phyloP scores from a whole-genome alignment of 2,113 vertebrate species.

The Anarrhichthys ocellatus region DNA sequence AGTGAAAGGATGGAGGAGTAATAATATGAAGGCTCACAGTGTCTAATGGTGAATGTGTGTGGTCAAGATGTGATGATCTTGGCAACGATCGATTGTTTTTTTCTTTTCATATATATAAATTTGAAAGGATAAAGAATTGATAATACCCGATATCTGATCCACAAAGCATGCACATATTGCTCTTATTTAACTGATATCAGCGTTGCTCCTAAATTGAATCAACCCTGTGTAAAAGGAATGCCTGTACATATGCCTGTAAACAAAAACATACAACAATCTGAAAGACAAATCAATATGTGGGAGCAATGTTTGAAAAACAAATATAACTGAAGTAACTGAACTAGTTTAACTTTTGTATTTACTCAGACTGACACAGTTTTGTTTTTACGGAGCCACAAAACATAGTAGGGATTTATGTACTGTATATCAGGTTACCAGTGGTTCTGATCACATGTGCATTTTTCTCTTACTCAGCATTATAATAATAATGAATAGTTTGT shows the following conservation, averaged over 20 bases:
- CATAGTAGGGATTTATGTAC: background rate
- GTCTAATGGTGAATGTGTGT: conserved; percentile 7
- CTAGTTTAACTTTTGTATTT: background rate
- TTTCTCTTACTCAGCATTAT: background rate
- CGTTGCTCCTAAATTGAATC: background rate
- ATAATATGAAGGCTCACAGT: conserved; percentile 1
- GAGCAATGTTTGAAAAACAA: background rate
- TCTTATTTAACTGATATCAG: background rate
- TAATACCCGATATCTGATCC: background rate
- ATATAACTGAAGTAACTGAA: background rate
- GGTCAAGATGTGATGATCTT: conserved; percentile 19
- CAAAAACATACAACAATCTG: background rate
- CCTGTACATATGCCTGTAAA: background rate
- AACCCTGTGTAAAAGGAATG: background rate
- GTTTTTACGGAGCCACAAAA: background rate
- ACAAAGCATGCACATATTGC: background rate
- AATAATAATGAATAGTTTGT: background rate
- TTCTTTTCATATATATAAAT: background rate
- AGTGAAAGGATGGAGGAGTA: conserved; percentile 26
- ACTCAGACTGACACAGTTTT: background rate
- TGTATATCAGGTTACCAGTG: background rate
- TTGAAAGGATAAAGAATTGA: background rate
- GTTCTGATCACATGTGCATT: background rate
- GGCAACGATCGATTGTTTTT: background rate
- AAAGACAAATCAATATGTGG: background rate